Percentiles rank a stretch among this genome's conserved stretches.
Conservation (phyloP, 2,888 invertebrate species). For the Steinernema scapterisci region DNA sequence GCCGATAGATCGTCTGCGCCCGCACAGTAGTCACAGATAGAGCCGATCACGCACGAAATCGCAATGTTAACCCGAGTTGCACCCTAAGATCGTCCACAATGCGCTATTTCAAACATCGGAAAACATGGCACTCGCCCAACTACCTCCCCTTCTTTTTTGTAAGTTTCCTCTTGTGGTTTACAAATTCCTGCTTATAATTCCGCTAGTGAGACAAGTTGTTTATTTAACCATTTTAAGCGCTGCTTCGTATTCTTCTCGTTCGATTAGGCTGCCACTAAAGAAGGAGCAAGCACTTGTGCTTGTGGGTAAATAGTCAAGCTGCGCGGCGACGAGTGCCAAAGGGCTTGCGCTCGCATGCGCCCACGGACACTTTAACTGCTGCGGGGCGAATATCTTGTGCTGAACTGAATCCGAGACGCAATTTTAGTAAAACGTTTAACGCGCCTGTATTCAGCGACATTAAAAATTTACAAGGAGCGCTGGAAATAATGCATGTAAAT, state of each 20-base stretch:
- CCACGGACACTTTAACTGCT: not conserved
- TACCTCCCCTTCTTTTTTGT: not conserved
- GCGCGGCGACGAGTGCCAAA: not conserved
- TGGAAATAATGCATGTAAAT: too few species aligned
- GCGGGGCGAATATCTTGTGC: not conserved
- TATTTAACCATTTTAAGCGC: not conserved
- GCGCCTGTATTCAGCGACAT: too few species aligned
- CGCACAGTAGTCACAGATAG: too few species aligned
- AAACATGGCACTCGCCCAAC: not conserved
- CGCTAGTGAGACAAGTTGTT: too few species aligned
- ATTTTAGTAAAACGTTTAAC: not conserved
- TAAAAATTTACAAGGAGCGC: not conserved
- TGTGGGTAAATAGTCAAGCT: constrained; percentile 1
- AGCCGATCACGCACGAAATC: too few species aligned
- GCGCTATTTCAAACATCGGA: constrained; percentile 22
- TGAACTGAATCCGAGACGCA: not conserved
- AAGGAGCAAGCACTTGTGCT: not conserved
- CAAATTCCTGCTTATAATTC: not conserved
- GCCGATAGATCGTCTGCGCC: not conserved
- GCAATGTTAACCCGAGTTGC: not conserved
- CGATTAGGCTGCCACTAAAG: not conserved
- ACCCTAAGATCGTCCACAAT: not conserved
- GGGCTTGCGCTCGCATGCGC: not conserved
- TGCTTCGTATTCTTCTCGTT: not conserved
- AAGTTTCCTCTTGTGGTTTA: not conserved